Conservation (phyloP, 2,888 invertebrate genomes). For the Brassicogethes aeneus region DNA sequence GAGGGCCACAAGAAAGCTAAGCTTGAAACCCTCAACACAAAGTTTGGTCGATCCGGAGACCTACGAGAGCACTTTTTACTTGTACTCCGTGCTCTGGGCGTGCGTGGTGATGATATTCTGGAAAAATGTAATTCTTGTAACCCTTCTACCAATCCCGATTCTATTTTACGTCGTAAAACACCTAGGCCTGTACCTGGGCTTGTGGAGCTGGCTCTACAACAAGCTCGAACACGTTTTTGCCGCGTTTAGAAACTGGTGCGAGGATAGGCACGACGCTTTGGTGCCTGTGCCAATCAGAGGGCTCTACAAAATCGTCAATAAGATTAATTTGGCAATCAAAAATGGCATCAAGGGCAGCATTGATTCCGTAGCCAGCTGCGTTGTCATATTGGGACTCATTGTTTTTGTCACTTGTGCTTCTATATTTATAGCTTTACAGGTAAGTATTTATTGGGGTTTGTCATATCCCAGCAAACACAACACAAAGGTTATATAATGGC, state of each 20-base stretch:
- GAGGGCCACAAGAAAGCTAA: conserved; percentile 17
- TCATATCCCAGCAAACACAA: no score
- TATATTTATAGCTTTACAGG: conserved; percentile 77
- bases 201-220: conserved; percentile 44
- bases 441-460: no score
- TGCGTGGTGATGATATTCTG: conserved; percentile 77
- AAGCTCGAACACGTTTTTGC: conserved; percentile 23
- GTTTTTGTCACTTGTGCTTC: conserved; percentile 69
- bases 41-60: conserved; percentile 25
- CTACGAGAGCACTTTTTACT: conserved; percentile 60
- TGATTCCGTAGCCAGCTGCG: conserved; percentile 76
- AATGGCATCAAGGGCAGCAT: conserved; percentile 63
- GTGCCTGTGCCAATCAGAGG: conserved; percentile 72
- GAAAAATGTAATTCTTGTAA: conserved; percentile 76
- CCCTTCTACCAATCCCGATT: conserved; percentile 68
- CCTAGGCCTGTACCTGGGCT: conserved; percentile 44
- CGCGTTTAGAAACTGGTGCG: conserved; percentile 49
- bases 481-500: no score
- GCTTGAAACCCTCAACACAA: conserved; percentile 16
- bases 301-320: conserved; percentile 58
- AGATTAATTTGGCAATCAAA: conserved; percentile 53
- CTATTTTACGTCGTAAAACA: conserved; percentile 57
- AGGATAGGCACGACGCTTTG: conserved; percentile 56
- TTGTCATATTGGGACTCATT: conserved; percentile 80
- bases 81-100: conserved; percentile 71